These are phyloP conservation scores for Oplegnathus fasciatus DNA, from an alignment of 2,113 vertebrate species.

Conservation along the genomic window DNA sequence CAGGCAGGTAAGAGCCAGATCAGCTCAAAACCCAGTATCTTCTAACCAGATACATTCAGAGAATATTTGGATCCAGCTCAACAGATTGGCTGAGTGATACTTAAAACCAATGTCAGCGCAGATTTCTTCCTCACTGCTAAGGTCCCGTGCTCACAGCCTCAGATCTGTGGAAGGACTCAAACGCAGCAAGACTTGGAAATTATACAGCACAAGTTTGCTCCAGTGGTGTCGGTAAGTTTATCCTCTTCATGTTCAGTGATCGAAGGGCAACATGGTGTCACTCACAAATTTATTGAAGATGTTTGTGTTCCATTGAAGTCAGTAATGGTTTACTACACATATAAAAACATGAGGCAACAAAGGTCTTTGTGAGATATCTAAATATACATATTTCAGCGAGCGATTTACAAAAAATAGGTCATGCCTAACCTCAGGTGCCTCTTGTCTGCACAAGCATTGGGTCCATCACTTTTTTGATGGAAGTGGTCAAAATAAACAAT, in stretches of 20 bases:
- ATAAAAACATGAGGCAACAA: too few relatives aligned
- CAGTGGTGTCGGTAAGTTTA: conserved; percentile 53
- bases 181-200: conserved; percentile 26
- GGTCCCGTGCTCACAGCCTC: conserved; percentile 8
- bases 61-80: background rate
- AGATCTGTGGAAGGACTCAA: conserved; percentile 11
- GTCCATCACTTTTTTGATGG: too few relatives aligned
- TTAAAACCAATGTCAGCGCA: conserved; percentile 24
- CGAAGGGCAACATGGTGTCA: background rate
- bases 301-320: background rate
- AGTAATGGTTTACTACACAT: background rate
- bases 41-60: too few relatives aligned
- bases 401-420: background rate
- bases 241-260: background rate
- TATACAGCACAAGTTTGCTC: conserved; percentile 18
- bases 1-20: background rate
- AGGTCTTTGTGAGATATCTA: too few relatives aligned
- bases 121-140: conserved; percentile 15
- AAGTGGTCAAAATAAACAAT: background rate
- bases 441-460: background rate
- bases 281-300: background rate
- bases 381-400: background rate
- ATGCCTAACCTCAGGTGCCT: background rate
- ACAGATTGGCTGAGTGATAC: background rate
- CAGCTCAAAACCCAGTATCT: background rate